Percentiles rank a stretch among this genome's conserved stretches.
These are phyloP conservation scores for Aphyosemion australe DNA, from an alignment of 2,113 vertebrate genomes.

Conservation along the genomic window DNA sequence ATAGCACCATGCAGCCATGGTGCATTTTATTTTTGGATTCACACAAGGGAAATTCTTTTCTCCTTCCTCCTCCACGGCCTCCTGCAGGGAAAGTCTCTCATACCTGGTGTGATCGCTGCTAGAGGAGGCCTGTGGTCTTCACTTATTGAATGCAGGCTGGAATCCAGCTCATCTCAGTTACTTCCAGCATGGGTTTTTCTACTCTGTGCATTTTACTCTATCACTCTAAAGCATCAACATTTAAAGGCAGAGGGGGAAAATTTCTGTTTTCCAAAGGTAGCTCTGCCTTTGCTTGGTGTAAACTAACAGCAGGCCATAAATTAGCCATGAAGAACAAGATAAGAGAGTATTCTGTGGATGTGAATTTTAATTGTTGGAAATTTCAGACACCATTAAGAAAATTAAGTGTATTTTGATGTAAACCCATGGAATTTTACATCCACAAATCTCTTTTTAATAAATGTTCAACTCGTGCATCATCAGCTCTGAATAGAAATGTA, in stretches of 20 bases:
- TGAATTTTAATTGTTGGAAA: background rate
- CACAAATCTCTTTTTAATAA: no score
- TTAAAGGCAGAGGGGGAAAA: conserved; percentile 26
- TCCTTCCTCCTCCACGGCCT: conserved; percentile 16
- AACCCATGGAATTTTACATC: no score
- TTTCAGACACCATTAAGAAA: background rate
- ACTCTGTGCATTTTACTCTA: conserved; percentile 33
- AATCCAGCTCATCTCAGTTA: conserved; percentile 44
- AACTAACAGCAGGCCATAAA: background rate
- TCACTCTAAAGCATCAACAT: conserved; percentile 27
- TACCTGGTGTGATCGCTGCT: conserved; percentile 36
- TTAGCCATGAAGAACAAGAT: no score
- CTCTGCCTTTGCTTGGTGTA: conserved; percentile 12
- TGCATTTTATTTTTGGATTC: conserved; percentile 26
- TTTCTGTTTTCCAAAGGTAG: conserved; percentile 3
- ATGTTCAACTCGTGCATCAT: no score
- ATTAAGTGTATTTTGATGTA: no score
- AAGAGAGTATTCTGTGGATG: background rate
- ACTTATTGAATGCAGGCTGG: conserved; percentile 33
- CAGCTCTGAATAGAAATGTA: no score
- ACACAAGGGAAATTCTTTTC: conserved; percentile 21
- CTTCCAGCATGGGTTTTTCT: conserved; percentile 9
- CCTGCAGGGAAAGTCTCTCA: conserved; percentile 36
- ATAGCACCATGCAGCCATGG: conserved; percentile 6
- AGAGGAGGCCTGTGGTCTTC: conserved; percentile 32